These are phyloP conservation scores for Diabrotica balteata DNA, from an alignment of 2,888 invertebrate genomes.

Conservation along the genomic window DNA sequence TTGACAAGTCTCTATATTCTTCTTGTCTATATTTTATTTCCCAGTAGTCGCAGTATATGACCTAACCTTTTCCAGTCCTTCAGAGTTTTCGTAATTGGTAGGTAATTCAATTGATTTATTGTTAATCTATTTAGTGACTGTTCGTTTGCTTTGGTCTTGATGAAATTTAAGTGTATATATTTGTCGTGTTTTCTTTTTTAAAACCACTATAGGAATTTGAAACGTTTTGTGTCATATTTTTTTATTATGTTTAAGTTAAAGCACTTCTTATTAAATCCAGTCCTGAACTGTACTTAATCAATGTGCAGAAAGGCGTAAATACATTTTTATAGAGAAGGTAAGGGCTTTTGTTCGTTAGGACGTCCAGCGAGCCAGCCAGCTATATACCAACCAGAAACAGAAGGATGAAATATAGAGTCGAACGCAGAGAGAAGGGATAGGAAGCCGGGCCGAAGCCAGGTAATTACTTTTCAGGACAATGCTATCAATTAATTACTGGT, in stretches of 20 bases:
- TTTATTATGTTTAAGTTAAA: no score
- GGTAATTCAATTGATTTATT: no score
- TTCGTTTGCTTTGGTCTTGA: no score
- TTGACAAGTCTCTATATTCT: no score
- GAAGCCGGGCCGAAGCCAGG: conserved; percentile 57
- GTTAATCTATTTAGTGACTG: no score
- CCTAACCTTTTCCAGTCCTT: no score
- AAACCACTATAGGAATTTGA: no score
- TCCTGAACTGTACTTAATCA: conserved; percentile 34
- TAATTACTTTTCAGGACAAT: conserved; percentile 63
- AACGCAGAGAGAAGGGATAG: conserved; percentile 53
- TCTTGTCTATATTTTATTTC: no score
- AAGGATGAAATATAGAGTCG: conserved; percentile 58
- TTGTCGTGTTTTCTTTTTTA: background rate
- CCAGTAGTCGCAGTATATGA: no score
- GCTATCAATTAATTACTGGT: conserved; percentile 62
- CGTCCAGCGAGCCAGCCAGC: conserved; percentile 46
- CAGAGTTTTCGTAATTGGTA: no score
- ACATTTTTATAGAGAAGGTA: conserved; percentile 50
- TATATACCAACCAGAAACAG: conserved; percentile 53
- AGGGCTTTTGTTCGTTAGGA: conserved; percentile 52
- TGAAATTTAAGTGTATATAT: no score
- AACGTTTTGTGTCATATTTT: no score
- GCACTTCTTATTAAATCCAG: background rate
- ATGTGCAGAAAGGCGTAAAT: conserved; percentile 47